Evolutionary conservation across 2,888 invertebrate genomes (phyloP).

Genomic region (Pecten maximus): DNA sequence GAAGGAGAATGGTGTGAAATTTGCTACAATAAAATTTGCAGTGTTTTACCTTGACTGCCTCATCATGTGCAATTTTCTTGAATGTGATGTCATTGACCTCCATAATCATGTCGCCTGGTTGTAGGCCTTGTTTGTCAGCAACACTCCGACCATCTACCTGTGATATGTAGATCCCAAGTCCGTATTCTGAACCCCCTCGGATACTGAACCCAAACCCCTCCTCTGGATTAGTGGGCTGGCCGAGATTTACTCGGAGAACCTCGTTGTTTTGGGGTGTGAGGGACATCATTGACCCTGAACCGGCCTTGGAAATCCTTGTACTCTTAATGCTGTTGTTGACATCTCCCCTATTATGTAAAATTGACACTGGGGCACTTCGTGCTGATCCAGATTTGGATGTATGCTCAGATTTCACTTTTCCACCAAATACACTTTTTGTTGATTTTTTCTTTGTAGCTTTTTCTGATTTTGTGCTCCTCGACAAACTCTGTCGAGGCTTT

Average conservation of each 20-base stretch:
- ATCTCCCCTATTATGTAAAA: background rate
- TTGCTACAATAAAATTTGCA: background rate
- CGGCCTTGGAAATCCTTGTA: background rate
- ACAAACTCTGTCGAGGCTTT: background rate
- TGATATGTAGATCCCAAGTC: constrained; percentile 96
- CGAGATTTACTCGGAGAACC: constrained; percentile 56
- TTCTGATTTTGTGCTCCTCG: constrained; percentile 7
- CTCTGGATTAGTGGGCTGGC: constrained; percentile 53
- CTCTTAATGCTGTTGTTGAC: background rate
- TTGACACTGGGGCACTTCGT: background rate
- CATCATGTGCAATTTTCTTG: constrained; percentile 77
- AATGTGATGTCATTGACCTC: constrained; percentile 97
- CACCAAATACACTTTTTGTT: constrained; percentile 6
- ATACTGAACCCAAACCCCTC: constrained; percentile 94
- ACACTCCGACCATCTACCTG: constrained; percentile 96
- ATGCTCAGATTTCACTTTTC: background rate
- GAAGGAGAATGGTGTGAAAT: no score
- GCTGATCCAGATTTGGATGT: background rate
- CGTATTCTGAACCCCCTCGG: constrained; percentile 95
- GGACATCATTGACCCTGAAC: background rate
- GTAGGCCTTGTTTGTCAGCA: constrained; percentile 91
- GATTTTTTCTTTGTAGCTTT: constrained; percentile 7
- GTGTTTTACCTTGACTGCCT: constrained; percentile 76
- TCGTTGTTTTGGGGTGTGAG: constrained; percentile 47
- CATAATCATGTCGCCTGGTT: constrained; percentile 93